Percentiles rank a stretch among this genome's conserved stretches.
Evolutionary conservation across 2,888 invertebrate genomes (phyloP).

Genomic region (Pandemis cinnamomeana): DNA sequence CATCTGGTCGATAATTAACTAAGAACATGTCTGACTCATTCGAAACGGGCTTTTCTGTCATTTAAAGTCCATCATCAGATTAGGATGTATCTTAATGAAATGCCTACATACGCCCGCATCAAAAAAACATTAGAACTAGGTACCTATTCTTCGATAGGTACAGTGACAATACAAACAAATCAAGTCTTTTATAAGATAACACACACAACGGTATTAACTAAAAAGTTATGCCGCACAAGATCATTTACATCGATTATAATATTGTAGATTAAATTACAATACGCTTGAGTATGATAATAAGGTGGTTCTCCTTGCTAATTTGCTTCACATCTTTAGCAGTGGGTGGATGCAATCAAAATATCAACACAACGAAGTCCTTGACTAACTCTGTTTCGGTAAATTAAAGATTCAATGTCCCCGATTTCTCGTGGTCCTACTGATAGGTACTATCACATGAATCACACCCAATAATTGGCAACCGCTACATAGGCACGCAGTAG

Average conservation of each 20-base stretch:
- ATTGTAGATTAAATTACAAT: background rate
- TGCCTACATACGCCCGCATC: no score
- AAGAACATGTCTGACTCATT: background rate
- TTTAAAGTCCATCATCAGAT: background rate
- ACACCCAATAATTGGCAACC: no score
- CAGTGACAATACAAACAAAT: background rate
- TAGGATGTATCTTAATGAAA: no score
- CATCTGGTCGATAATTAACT: background rate
- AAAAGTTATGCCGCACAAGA: background rate
- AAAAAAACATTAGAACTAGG: no score
- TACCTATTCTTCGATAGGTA: no score
- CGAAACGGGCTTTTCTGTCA: background rate
- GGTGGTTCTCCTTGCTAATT: slow-evolving; percentile 2
- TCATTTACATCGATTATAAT: background rate
- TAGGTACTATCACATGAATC: no score
- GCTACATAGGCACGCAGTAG: no score
- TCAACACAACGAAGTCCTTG: background rate
- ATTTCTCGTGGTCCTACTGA: no score
- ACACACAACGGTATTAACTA: background rate
- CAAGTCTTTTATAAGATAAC: background rate
- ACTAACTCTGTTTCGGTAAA: background rate
- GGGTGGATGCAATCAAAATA: background rate
- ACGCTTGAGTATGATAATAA: slow-evolving; percentile 1
- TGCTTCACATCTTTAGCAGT: background rate
- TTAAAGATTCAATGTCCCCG: no score